Percentiles rank a stretch among this genome's conserved stretches.
Conservation (phyloP, 1,140 invertebrate species). For the Saccostrea cuccullata region DNA sequence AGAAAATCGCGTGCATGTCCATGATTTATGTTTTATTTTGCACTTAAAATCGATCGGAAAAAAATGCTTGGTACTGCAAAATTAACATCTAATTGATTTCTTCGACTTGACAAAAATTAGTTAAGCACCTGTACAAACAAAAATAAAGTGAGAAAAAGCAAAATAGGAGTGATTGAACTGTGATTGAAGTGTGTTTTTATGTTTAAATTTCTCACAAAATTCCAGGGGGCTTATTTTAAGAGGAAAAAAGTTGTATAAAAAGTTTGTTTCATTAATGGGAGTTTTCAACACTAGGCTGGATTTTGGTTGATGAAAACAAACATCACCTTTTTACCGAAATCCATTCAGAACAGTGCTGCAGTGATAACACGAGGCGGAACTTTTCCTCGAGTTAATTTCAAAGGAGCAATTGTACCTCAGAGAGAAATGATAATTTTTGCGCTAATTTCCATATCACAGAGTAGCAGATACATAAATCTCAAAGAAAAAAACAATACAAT, state of each 20-base stretch:
- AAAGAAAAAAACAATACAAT: not conserved
- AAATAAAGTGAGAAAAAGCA: not conserved
- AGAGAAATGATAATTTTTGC: not conserved
- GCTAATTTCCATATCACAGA: not conserved
- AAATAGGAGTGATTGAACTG: not conserved
- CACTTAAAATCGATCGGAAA: not conserved
- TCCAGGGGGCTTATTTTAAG: not conserved
- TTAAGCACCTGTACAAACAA: not conserved
- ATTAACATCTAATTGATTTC: not conserved
- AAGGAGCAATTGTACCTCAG: not conserved
- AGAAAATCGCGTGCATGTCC: not conserved
- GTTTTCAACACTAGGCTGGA: not conserved
- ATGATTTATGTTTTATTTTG: not conserved
- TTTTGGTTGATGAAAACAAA: constrained; percentile 14
- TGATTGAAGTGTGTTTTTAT: too few relatives aligned
- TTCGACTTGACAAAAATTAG: not conserved
- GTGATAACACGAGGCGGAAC: not conserved
- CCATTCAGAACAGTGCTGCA: not conserved
- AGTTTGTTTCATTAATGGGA: constrained; percentile 23
- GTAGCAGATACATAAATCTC: not conserved
- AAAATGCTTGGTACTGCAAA: not conserved
- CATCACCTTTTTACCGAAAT: not conserved
- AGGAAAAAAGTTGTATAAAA: not conserved
- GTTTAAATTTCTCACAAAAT: not conserved
- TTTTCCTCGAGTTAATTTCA: constrained; percentile 1